These are phyloP conservation scores for Coboldia fuscipes DNA, from an alignment of 1,140 invertebrate species.

Conservation along the genomic window DNA sequence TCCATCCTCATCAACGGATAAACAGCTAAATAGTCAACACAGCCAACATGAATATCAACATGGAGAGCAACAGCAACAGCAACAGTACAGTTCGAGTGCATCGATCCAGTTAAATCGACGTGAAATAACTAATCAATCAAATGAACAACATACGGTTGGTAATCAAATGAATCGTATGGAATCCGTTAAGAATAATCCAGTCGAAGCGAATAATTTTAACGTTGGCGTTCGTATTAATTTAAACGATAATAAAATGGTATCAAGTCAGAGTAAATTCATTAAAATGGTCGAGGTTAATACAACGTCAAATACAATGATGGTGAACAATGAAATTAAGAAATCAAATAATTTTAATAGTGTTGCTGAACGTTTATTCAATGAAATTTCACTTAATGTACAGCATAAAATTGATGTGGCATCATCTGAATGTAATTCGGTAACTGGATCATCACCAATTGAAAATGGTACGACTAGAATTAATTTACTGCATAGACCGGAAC, in stretches of 20 bases:
- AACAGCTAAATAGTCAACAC: no score
- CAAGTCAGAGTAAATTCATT: constrained; percentile 5
- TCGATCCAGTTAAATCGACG: no score
- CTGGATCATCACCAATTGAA: neutral
- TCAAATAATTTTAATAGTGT: constrained; percentile 20
- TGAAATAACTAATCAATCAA: no score
- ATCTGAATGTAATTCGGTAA: constrained; percentile 2
- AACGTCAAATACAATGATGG: neutral
- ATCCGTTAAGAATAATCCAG: no score
- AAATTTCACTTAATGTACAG: constrained; percentile 16
- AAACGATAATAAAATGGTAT: neutral
- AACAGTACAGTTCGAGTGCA: no score
- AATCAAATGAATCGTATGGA: no score
- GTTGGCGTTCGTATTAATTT: neutral
- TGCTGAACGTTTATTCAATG: constrained; percentile 19
- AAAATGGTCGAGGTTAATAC: neutral
- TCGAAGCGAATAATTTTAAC: neutral
- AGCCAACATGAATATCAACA: no score
- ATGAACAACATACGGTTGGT: no score
- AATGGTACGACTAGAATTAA: neutral
- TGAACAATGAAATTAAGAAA: constrained; percentile 15
- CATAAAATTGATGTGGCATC: constrained; percentile 8
- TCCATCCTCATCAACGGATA: no score
- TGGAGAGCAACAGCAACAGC: no score
- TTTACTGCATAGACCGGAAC: constrained; percentile 3